Base-by-base conservation (phyloP, 2,113 vertebrate species). In the Vimba vimba region DNA sequence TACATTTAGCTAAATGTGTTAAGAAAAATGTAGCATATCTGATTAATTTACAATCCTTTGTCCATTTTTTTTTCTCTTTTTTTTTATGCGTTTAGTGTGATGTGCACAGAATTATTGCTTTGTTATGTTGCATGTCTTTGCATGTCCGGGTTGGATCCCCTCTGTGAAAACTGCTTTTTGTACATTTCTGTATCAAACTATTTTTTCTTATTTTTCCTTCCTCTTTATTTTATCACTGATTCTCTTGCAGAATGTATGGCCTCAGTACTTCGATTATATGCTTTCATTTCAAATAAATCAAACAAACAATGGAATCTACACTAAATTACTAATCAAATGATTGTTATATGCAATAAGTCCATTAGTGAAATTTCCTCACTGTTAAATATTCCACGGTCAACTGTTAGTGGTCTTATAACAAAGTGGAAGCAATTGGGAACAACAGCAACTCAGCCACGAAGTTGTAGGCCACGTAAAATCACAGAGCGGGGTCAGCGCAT, bases 1-100 rank as follows among this genome's bases (percentile, higher is more conserved):
- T 93, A 36, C 86, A 87, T 75, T 90, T 89, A 86, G 88, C 78
- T 87, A 84, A 88, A 79, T 15, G 79, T 73, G 86, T 57, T 43
- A 76, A 87, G 83, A 92, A 88, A 93, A 91, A 95, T 95, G 95
- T 95, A 95, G 95, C 94, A 95, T 86, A 84, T 83, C 36, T 17
- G 30, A 86, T 77, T 81, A n/a, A 79, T 93, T 94, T 93, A 81
- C 89, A 91, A 88, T 89, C 88, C 79, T 82, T 27, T 71, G 90
- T 75, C 88, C 79, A 86, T 80, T 90, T 90, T 88, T 87, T 59
- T 39, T 30, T 85, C 57, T 52, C 25, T 66, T 4, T 68, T 82
- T 79, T 82, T 27, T 79, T 59, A 82, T 79, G 73, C 86, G 87
- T 87, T 88, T 89, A 82, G 87, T 91, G 88, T 93, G 87, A 89